Evolutionary conservation across 2,113 vertebrate genomes (phyloP).

Genomic region (Butorides virescens): DNA sequence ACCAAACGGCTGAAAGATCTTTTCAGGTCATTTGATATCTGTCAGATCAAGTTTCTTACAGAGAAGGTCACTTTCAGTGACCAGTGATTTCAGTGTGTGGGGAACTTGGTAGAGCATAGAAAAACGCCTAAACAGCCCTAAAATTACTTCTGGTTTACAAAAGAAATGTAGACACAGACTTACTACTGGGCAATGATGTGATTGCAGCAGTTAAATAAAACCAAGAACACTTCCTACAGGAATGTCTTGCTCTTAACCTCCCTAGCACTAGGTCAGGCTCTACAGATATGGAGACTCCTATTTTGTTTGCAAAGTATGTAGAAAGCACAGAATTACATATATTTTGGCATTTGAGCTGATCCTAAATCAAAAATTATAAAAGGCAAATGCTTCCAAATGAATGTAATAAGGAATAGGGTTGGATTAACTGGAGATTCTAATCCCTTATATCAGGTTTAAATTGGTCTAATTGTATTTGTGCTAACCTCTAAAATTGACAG

Average conservation of each 20-base stretch:
- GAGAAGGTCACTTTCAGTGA: background rate
- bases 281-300: background rate
- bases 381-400: background rate
- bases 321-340: background rate
- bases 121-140: background rate
- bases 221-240: background rate
- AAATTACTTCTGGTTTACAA: background rate
- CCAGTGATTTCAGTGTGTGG: background rate
- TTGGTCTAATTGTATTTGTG: background rate
- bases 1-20: conserved; percentile 25
- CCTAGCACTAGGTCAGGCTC: background rate
- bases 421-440: background rate
- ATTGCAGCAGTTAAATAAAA: background rate
- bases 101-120: background rate
- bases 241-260: background rate
- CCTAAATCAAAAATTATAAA: background rate
- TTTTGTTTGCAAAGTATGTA: background rate
- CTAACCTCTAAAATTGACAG: background rate
- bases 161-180: background rate
- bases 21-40: background rate
- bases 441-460: background rate
- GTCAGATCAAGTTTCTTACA: background rate
- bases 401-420: background rate
- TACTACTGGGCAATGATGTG: background rate
- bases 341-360: background rate